Evolutionary conservation across 1,140 invertebrate genomes (phyloP).

Genomic region (Zaprionus nigranus): DNA sequence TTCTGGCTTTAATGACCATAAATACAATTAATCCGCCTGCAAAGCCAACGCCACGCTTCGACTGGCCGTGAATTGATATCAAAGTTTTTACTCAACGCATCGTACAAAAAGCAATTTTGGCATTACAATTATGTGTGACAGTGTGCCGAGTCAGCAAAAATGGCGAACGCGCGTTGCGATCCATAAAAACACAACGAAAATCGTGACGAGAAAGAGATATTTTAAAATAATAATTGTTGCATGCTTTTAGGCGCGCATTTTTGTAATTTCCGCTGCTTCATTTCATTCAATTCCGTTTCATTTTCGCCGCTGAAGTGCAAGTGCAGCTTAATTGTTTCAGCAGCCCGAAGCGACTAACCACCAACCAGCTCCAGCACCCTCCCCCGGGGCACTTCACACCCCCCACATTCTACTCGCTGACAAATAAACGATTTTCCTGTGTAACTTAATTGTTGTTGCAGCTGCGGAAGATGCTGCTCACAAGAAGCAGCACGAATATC

Average conservation of each 20-base stretch:
- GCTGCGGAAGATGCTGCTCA: constrained; percentile 24
- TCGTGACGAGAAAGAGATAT: constrained; percentile 42
- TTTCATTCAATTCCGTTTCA: constrained; percentile 34
- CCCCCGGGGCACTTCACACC: not conserved
- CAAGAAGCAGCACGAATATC: constrained; percentile 17
- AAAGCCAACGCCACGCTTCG: not conserved
- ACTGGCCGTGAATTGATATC: not conserved
- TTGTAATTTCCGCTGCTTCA: constrained; percentile 43
- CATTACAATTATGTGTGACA: not conserved
- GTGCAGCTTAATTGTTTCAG: constrained; percentile 59
- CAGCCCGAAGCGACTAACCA: constrained; percentile 5
- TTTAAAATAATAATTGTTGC: constrained; percentile 68
- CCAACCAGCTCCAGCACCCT: not conserved
- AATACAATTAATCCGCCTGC: not conserved
- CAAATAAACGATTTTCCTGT: constrained; percentile 17
- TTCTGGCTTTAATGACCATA: not conserved
- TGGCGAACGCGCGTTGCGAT: not conserved
- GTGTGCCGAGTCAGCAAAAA: constrained; percentile 7
- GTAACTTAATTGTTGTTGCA: constrained; percentile 63
- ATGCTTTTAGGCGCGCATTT: constrained; percentile 57
- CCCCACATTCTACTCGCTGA: not conserved
- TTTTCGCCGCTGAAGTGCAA: constrained; percentile 36
- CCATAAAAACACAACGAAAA: not conserved
- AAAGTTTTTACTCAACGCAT: not conserved
- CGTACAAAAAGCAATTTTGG: not conserved